A percentile compares a stretch with the other conserved stretches of the same genome.
Conservation (phyloP, 2,888 invertebrate species). For the Steinernema hermaphroditum region DNA sequence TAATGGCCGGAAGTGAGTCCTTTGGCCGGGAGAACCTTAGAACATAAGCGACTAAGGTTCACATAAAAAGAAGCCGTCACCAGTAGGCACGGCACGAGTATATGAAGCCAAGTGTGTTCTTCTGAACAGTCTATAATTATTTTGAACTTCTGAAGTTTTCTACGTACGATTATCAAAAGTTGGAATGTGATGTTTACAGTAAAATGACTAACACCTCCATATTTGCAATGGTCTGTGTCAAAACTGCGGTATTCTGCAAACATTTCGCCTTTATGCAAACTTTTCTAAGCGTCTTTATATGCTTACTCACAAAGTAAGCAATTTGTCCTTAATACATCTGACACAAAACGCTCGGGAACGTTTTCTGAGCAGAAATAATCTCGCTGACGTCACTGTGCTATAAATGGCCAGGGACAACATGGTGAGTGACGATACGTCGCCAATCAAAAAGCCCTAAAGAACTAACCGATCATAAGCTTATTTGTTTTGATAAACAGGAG, state of each 20-base stretch:
- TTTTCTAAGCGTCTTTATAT: neutral
- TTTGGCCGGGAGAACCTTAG: neutral
- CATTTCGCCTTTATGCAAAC: neutral
- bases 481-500: too few relatives aligned
- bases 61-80: neutral
- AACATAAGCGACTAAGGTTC: neutral
- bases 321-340: neutral
- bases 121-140: too few relatives aligned
- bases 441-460: too few relatives aligned
- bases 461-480: too few relatives aligned
- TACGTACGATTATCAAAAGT: too few relatives aligned
- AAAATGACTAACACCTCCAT: neutral
- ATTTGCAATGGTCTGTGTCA: neutral
- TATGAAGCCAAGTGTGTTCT: too few relatives aligned
- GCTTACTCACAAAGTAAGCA: neutral
- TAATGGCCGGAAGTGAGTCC: constrained; percentile 1
- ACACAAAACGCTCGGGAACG: neutral
- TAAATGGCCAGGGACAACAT: too few relatives aligned
- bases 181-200: neutral
- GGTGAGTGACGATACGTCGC: too few relatives aligned
- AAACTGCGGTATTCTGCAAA: neutral
- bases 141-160: too few relatives aligned
- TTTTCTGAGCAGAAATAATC: too few relatives aligned
- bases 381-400: too few relatives aligned
- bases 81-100: too few relatives aligned